A percentile compares a stretch with the other conserved stretches of the same genome.
Evolutionary conservation across 1,140 invertebrate species (phyloP).

Genomic region (Ceratosolen fusciceps): DNA sequence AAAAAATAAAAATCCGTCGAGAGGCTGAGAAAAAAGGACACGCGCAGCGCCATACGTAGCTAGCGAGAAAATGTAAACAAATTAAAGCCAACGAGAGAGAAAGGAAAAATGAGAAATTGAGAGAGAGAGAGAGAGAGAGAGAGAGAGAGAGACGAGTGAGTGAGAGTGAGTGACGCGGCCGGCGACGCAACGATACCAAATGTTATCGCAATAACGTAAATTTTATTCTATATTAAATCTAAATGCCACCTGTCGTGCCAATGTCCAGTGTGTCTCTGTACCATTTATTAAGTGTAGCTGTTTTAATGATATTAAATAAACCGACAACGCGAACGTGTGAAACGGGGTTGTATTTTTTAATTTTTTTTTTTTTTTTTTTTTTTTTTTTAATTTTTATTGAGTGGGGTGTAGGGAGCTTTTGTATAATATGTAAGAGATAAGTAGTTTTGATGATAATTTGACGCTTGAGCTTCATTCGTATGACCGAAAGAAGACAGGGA

Average conservation of each 20-base stretch:
- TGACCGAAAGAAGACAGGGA: slow-evolving; percentile 25
- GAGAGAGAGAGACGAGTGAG: slow-evolving; percentile 33
- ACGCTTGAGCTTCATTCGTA: slow-evolving; percentile 35
- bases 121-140: slow-evolving; percentile 28
- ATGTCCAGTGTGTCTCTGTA: slow-evolving; percentile 73
- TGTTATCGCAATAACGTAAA: slow-evolving; percentile 74
- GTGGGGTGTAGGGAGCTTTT: slow-evolving; percentile 11
- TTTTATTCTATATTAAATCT: slow-evolving; percentile 74
- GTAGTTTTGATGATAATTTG: slow-evolving; percentile 8
- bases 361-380: background rate
- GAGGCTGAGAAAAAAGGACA: slow-evolving; percentile 44
- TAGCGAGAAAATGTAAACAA: slow-evolving; percentile 42
- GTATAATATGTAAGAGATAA: slow-evolving; percentile 18
- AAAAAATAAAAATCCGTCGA: slow-evolving; percentile 48
- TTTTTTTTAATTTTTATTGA: slow-evolving; percentile 5
- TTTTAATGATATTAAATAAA: slow-evolving; percentile 58
- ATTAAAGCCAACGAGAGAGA: slow-evolving; percentile 41
- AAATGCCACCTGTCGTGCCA: slow-evolving; percentile 73
- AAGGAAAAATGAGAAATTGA: slow-evolving; percentile 30
- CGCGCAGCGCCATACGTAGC: slow-evolving; percentile 41
- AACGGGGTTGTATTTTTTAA: slow-evolving; percentile 26
- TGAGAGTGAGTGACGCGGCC: slow-evolving; percentile 56
- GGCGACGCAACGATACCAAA: slow-evolving; percentile 73
- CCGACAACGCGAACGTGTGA: slow-evolving; percentile 28
- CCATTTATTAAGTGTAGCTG: slow-evolving; percentile 71